Evolutionary conservation across 2,797 vertebrate species (phyloP).

Genomic region (Kryptolebias ocellatus): DNA sequence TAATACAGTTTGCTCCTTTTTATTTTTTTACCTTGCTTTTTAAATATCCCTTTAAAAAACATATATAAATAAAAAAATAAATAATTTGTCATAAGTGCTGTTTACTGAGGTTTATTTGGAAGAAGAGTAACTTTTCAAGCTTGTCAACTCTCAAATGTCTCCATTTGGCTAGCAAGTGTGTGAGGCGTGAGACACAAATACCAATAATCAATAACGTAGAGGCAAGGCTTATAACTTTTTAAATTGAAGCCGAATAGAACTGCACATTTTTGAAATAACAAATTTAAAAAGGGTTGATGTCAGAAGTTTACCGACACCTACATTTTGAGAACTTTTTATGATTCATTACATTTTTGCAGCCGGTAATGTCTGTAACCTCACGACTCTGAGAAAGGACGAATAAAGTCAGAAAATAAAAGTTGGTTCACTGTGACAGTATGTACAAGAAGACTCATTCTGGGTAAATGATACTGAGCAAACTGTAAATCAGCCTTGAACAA

Average conservation of each 20-base stretch:
- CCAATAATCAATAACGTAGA: background rate
- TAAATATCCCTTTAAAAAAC: background rate
- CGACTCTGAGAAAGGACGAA: background rate
- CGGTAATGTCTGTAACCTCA: background rate
- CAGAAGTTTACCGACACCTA: background rate
- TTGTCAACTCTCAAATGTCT: no score
- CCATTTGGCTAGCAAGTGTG: background rate
- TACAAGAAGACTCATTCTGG: background rate
- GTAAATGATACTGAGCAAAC: background rate
- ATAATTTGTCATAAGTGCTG: no score
- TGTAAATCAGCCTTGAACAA: background rate
- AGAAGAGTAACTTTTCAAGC: background rate
- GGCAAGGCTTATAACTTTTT: background rate
- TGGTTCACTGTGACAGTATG: background rate
- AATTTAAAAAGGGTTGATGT: background rate
- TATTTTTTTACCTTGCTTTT: background rate
- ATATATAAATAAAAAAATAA: no score
- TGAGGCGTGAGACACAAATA: no score
- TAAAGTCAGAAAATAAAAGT: background rate
- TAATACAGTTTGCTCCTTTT: background rate
- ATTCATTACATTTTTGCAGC: background rate
- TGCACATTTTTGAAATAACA: background rate
- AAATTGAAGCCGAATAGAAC: background rate
- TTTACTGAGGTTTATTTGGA: no score
- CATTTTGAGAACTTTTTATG: background rate